phyloP scores from a whole-genome alignment of 2,888 invertebrate species.

The Eupithecia subumbrata region DNA sequence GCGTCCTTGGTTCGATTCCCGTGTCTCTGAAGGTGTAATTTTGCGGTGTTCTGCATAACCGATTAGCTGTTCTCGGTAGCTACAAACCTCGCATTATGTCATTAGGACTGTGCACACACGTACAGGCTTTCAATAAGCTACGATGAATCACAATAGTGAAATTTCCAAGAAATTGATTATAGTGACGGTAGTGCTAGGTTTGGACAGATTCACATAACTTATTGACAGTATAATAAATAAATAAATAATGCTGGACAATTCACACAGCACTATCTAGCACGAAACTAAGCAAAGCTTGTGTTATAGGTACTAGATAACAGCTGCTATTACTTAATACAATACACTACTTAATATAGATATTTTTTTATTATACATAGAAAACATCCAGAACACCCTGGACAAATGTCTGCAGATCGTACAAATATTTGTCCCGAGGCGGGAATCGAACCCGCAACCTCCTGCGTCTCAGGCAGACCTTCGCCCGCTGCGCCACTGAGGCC shows the following conservation, averaged over 20 bases:
- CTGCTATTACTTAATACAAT: no score
- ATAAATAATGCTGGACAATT: background rate
- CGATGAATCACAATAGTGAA: slow-evolving; percentile 7
- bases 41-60: slow-evolving; percentile 76
- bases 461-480: no score
- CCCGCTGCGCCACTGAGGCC: no score
- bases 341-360: no score
- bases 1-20: slow-evolving; percentile 81
- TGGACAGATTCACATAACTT: background rate
- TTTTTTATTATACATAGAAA: no score
- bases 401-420: no score
- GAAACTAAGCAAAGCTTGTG: no score
- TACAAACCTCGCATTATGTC: slow-evolving; percentile 75
- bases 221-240: no score
- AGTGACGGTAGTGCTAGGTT: background rate
- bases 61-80: slow-evolving; percentile 82
- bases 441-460: no score
- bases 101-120: slow-evolving; percentile 68
- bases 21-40: slow-evolving; percentile 82
- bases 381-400: no score
- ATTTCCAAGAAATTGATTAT: background rate
- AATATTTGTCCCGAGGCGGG: no score
- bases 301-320: background rate
- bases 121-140: slow-evolving; percentile 52
- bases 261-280: no score